Conservation (phyloP, 2,113 vertebrate genomes). For the Collichthys lucidus region DNA sequence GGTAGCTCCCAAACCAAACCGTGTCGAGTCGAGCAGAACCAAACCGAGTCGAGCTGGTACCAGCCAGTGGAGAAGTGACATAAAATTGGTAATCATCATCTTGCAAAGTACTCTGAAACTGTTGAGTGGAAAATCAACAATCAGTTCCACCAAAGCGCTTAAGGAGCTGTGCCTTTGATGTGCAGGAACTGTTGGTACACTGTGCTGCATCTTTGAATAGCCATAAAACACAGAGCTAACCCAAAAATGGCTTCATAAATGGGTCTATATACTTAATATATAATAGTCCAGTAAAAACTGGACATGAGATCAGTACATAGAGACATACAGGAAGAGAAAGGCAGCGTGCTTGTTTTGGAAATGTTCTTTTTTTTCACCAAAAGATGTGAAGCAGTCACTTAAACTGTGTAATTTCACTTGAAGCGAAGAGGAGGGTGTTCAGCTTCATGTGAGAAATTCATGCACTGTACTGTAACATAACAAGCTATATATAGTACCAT, state of each 20-base stretch:
- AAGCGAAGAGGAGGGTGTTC: neutral
- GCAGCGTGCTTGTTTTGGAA: neutral
- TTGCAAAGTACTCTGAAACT: slow-evolving; percentile 53
- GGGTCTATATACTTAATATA: slow-evolving; percentile 18
- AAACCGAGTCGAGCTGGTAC: too few species aligned
- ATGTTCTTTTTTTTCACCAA: neutral
- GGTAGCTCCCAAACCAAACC: too few species aligned
- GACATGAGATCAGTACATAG: neutral
- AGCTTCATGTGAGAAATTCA: neutral
- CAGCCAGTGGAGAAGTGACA: too few species aligned
- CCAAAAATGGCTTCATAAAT: slow-evolving; percentile 44
- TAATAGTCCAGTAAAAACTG: slow-evolving; percentile 12
- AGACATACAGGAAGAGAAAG: neutral
- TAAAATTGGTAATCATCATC: slow-evolving; percentile 49
- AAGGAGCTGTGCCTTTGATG: slow-evolving; percentile 61
- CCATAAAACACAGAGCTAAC: slow-evolving; percentile 45
- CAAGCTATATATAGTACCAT: neutral
- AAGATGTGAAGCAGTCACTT: neutral
- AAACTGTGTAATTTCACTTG: neutral
- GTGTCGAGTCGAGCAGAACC: too few species aligned
- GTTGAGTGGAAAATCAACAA: slow-evolving; percentile 62
- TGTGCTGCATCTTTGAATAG: slow-evolving; percentile 47
- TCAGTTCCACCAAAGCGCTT: slow-evolving; percentile 41
- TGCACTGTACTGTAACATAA: neutral
- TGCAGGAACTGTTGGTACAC: slow-evolving; percentile 44